Base-by-base conservation (phyloP, 2,113 vertebrate genomes). In the Scatophagus argus region DNA sequence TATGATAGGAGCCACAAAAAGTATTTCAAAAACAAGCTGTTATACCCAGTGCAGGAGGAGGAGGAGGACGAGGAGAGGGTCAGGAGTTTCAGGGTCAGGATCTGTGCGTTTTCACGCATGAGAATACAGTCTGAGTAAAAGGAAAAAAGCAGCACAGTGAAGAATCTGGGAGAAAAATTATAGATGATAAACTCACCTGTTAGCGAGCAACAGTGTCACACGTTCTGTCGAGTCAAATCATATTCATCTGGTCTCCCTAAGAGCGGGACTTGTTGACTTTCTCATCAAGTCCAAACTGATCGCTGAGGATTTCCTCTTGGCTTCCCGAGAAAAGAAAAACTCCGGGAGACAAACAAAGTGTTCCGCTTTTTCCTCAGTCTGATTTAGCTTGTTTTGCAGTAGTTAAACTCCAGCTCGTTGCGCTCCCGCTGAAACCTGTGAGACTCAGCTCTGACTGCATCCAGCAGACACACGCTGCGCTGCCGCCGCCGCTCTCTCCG, bases 171-270 rank as follows among this genome's bases (percentile, higher is more conserved):
- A 29, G 7, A 19, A 46, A 1, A 34, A 19, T 0, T 3, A 0
- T 0, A 47, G 13, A 44, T 2, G 4, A 44, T 8, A 14, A 71
- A 82, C 79, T 81, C 88, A 92, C 92, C 91, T 93, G 91, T 87
- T 63, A 47, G 62, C 6, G 31, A 52, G 55, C 61, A 66, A 12
- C 73, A 68, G 63, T 38, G 44, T 14, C 8, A 5, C 3, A 9
- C 1, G 27, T 69, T 46, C 31, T 23, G 12, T 36, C 36, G 12
- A 54, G 32, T 92, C 74, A 91, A 77, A 90, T 84, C 91, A 93
- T 90, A 70, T 74, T 81, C 77, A 64, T 62, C 69, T 44, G 49
- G 5, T 59, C 41, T 43, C 14, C 62, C 25, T 38, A 73, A 14
- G 21, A 83, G 41, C 61, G 55, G 25, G 47, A 78, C 63, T 74